phyloP scores from a whole-genome alignment of 2,797 vertebrate genomes.

The Peromyscus nudipes region DNA sequence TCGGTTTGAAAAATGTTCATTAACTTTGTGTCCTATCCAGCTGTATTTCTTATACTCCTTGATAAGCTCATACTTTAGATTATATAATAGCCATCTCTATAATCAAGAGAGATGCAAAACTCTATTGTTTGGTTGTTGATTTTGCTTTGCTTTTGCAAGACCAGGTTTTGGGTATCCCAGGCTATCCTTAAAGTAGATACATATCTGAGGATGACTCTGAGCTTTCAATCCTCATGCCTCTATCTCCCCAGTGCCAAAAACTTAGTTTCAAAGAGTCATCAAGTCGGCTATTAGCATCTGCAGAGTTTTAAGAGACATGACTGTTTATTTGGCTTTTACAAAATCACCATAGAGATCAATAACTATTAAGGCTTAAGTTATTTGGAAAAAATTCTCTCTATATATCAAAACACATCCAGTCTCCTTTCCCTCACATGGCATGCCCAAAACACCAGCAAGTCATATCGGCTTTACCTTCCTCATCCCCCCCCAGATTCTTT shows the following conservation, averaged over 20 bases:
- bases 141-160: neutral
- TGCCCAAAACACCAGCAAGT: neutral
- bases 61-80: neutral
- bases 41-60: neutral
- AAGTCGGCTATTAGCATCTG: neutral
- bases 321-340: conserved; percentile 18
- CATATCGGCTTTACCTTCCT: neutral
- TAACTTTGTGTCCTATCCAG: neutral
- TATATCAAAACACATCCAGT: neutral
- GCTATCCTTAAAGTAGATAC: neutral
- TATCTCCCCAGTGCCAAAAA: neutral
- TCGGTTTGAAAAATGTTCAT: neutral
- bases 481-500: neutral
- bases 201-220: neutral
- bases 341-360: neutral
- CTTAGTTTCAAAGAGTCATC: neutral
- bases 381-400: neutral
- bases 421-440: neutral
- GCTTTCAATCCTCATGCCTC: neutral
- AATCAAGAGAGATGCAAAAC: neutral
- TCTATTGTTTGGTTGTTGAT: neutral
- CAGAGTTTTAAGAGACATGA: neutral
- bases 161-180: neutral
- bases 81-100: neutral
- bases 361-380: neutral